phyloP scores from a whole-genome alignment of 2,113 vertebrate genomes.

The Xiphorhynchus elegans region DNA sequence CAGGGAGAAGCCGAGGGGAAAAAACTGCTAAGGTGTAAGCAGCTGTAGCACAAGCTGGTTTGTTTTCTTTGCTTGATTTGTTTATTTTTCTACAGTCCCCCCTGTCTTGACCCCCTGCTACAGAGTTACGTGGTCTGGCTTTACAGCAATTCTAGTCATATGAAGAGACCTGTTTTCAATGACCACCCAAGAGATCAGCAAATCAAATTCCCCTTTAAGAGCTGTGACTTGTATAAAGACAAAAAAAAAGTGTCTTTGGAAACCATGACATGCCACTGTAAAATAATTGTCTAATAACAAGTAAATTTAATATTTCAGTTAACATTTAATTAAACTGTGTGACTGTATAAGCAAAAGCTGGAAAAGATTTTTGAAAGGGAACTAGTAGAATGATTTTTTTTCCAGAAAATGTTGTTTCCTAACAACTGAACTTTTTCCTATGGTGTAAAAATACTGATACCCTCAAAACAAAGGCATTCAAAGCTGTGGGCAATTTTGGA shows the following conservation, averaged over 20 bases:
- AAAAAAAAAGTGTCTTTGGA: background rate
- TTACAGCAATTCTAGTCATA: background rate
- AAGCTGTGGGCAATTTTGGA: background rate
- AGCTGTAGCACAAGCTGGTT: background rate
- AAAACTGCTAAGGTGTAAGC: background rate
- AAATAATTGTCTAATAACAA: background rate
- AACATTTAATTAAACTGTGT: background rate
- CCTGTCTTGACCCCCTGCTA: background rate
- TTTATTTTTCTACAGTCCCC: conserved; percentile 16
- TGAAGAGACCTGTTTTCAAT: background rate
- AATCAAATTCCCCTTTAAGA: background rate
- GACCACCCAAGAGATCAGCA: conserved; percentile 3
- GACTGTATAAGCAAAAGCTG: background rate
- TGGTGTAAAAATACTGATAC: background rate
- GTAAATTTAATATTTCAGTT: background rate
- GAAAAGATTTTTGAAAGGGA: background rate
- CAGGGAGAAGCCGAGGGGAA: background rate
- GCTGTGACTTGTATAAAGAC: background rate
- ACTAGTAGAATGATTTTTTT: background rate
- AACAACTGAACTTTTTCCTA: background rate
- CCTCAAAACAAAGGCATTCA: background rate
- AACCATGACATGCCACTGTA: background rate
- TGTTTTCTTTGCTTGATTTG: conserved; percentile 49
- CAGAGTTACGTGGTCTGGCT: background rate
- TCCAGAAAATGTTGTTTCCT: background rate